These are phyloP conservation scores for Antheraea pernyi DNA, from an alignment of 1,140 invertebrate genomes.

Conservation along the genomic window DNA sequence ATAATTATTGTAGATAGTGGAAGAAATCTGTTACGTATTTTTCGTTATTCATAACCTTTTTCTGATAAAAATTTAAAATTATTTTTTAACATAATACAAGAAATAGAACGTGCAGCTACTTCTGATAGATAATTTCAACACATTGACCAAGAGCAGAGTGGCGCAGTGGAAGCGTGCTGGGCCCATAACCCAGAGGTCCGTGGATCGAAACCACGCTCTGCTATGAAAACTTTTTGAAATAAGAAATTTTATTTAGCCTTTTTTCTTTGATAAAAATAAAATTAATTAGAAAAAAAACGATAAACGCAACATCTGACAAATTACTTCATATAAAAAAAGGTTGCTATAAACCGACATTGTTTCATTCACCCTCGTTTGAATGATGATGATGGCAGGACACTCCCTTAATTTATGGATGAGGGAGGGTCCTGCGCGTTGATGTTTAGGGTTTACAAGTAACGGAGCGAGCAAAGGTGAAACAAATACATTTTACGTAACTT, in stretches of 20 bases:
- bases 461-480: conserved; percentile 31
- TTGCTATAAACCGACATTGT: conserved; percentile 37
- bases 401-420: conserved; percentile 39
- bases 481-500: conserved; percentile 19
- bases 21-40: no score
- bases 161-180: conserved; percentile 60
- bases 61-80: no score
- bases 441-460: conserved; percentile 22
- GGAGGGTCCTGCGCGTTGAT: conserved; percentile 30
- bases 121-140: neutral
- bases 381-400: conserved; percentile 48
- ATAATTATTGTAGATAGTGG: no score
- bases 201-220: conserved; percentile 62
- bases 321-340: no score
- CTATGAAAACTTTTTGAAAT: conserved; percentile 48
- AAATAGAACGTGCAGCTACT: neutral
- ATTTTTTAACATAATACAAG: no score
- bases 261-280: no score
- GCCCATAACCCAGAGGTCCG: conserved; percentile 58
- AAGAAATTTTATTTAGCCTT: neutral
- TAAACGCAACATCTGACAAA: neutral
- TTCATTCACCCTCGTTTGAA: conserved; percentile 32
- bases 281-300: neutral
- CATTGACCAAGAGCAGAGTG: conserved; percentile 37
- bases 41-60: no score